These are phyloP conservation scores for Perca fluviatilis DNA, from an alignment of 2,113 vertebrate genomes.

Conservation along the genomic window DNA sequence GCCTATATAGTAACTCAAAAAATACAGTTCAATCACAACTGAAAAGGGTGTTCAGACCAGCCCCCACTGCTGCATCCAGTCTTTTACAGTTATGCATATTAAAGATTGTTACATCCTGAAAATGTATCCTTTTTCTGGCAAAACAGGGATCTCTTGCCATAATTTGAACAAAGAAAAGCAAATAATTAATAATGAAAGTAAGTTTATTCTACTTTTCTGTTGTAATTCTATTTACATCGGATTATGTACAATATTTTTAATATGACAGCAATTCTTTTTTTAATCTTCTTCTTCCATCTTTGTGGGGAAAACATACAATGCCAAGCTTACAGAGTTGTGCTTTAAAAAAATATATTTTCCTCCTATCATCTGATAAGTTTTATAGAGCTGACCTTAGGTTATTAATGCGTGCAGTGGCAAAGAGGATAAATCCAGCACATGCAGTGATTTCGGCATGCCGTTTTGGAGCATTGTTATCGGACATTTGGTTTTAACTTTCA, in stretches of 20 bases:
- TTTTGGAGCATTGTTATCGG: too few relatives aligned
- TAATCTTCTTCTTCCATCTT: neutral
- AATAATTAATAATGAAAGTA: neutral
- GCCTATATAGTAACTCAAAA: too few relatives aligned
- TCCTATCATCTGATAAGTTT: too few relatives aligned
- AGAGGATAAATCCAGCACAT: neutral
- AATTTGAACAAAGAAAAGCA: neutral
- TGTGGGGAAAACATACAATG: neutral
- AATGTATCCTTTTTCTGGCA: neutral
- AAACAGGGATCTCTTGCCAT: neutral
- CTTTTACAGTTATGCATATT: neutral
- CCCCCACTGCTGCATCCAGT: too few relatives aligned
- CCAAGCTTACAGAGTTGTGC: too few relatives aligned
- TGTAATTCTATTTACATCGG: neutral
- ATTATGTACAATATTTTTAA: too few relatives aligned
- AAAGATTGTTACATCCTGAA: neutral
- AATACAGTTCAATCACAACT: too few relatives aligned
- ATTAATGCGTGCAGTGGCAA: neutral
- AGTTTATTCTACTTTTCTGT: neutral
- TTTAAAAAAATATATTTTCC: neutral
- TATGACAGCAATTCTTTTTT: neutral
- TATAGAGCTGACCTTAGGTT: neutral
- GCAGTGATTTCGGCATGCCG: too few relatives aligned
- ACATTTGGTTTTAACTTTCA: neutral
- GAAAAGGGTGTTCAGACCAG: too few relatives aligned